Conservation (phyloP, 2,113 vertebrate genomes). For the Pycnonotus jocosus region DNA sequence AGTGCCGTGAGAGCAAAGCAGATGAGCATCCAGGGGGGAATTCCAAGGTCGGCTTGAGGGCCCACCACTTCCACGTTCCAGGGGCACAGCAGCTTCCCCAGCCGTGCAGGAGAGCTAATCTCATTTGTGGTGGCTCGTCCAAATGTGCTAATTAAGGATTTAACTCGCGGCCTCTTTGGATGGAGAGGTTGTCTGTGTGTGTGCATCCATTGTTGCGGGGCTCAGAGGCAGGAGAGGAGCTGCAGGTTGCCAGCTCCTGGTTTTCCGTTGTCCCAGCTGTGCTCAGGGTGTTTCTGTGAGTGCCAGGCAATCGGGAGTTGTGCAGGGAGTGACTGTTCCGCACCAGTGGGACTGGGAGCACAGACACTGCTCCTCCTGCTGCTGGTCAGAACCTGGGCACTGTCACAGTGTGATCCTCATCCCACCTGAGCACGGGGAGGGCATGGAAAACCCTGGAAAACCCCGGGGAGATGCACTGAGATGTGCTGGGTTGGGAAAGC, state of each 20-base stretch:
- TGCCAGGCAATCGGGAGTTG: not conserved
- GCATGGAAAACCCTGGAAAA: not conserved
- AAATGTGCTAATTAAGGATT: constrained; percentile 42
- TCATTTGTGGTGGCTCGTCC: not conserved
- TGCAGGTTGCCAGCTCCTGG: not conserved
- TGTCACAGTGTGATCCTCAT: not conserved
- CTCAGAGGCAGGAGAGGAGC: constrained; percentile 1
- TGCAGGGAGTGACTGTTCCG: not conserved
- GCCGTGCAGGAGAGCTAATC: not conserved
- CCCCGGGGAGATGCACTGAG: not conserved
- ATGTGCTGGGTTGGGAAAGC: not conserved
- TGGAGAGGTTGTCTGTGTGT: not conserved
- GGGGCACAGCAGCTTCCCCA: constrained; percentile 13
- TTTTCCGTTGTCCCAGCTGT: not conserved
- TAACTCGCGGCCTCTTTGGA: not conserved
- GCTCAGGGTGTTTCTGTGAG: not conserved
- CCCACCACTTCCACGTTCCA: not conserved
- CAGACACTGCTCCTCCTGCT: not conserved
- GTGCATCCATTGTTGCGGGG: not conserved
- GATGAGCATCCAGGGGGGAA: constrained; percentile 21
- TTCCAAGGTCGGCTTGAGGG: constrained; percentile 59
- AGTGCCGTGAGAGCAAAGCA: not conserved
- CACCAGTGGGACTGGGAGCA: not conserved
- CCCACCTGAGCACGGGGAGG: not conserved
- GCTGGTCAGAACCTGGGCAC: not conserved